Percentiles rank a stretch among this genome's conserved stretches.
These are phyloP conservation scores for Bubalus kerabau DNA, from an alignment of 2,113 vertebrate species.

Conservation along the genomic window DNA sequence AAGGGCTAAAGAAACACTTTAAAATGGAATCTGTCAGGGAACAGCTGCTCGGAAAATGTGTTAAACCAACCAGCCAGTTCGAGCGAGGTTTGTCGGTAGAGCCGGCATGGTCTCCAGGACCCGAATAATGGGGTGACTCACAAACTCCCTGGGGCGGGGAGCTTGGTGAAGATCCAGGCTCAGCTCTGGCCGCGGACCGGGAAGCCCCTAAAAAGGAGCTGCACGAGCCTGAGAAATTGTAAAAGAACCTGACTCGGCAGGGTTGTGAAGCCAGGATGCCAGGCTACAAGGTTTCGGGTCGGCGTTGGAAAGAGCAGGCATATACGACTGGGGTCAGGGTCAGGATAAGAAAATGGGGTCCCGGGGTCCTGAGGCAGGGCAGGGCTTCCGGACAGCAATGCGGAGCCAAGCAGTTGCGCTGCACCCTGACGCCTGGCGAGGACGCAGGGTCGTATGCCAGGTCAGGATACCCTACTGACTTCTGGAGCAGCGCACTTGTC, in stretches of 20 bases:
- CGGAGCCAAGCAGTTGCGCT: not conserved
- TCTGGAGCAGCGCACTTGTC: conserved; percentile 59
- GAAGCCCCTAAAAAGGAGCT: not conserved
- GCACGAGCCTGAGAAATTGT: not conserved
- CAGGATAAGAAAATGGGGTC: not conserved
- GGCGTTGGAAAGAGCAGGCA: not conserved
- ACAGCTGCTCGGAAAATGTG: conserved; percentile 53
- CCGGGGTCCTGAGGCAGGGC: not conserved
- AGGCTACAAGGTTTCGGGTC: not conserved
- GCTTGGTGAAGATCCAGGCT: not conserved
- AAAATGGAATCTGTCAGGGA: conserved; percentile 39
- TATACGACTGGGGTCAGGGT: not conserved
- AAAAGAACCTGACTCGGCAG: not conserved
- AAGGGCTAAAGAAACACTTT: conserved; percentile 14
- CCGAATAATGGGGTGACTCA: not conserved
- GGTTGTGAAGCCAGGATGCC: not conserved
- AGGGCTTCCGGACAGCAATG: not conserved
- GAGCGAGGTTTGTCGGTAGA: not conserved
- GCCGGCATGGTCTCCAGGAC: not conserved
- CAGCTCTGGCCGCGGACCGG: not conserved
- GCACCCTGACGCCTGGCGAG: not conserved
- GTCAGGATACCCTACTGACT: not conserved
- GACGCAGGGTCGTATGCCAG: not conserved
- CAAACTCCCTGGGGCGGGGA: not conserved
- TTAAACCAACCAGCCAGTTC: not conserved